phyloP scores from a whole-genome alignment of 37 sponge, comb jelly and placozoan species.

The Mnemiopsis leidyi region DNA sequence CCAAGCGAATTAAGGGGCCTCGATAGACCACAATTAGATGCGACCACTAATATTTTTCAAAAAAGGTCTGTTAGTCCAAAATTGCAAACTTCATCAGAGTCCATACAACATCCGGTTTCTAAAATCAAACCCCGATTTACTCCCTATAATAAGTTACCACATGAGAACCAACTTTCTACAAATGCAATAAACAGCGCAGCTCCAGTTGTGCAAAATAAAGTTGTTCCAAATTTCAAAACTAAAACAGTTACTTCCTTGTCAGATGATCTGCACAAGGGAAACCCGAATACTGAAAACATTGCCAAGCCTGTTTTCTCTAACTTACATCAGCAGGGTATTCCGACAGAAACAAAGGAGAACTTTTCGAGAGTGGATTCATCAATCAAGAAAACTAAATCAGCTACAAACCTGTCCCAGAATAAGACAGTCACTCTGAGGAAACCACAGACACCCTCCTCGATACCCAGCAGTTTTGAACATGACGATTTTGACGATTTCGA shows the following conservation, averaged over 20 bases:
- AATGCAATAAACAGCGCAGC: background rate
- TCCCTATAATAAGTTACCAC: background rate
- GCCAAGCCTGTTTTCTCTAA: background rate
- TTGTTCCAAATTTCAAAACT: background rate
- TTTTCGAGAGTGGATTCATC: background rate
- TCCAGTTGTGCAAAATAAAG: background rate
- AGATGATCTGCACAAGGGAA: background rate
- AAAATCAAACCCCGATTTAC: background rate
- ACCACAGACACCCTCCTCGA: background rate
- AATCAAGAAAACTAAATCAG: background rate
- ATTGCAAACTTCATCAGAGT: background rate
- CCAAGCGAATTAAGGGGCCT: background rate
- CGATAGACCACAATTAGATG: background rate
- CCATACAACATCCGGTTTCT: background rate
- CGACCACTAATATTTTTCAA: background rate
- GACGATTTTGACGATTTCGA: conserved; percentile 54
- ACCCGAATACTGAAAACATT: background rate
- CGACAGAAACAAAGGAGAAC: background rate
- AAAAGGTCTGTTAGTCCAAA: background rate
- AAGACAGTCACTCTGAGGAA: background rate
- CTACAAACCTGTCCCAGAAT: background rate
- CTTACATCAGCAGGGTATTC: background rate
- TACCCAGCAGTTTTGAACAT: background rate
- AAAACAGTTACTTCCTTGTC: background rate
- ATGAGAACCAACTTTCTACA: background rate